Conservation (phyloP, 2,113 vertebrate species). For the Tauraco erythrolophus region DNA sequence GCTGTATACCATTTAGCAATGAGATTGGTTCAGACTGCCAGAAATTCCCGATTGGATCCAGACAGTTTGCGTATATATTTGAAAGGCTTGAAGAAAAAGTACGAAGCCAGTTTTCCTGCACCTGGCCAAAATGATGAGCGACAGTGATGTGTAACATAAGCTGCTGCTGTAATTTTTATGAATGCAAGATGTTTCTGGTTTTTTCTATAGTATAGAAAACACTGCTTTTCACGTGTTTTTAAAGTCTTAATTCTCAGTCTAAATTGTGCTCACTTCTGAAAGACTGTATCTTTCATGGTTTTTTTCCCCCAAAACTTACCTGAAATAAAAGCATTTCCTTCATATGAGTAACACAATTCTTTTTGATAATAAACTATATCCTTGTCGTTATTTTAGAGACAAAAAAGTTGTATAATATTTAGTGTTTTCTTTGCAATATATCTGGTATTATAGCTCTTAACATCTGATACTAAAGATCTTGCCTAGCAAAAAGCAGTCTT, state of each 20-base stretch:
- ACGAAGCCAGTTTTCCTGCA: slow-evolving; percentile 78
- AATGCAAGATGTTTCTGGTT: not conserved
- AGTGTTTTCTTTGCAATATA: not conserved
- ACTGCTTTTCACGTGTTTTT: not conserved
- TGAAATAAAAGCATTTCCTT: not conserved
- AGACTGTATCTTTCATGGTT: not conserved
- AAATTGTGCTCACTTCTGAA: not conserved
- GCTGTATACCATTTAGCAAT: slow-evolving; percentile 86
- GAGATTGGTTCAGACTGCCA: slow-evolving; percentile 88
- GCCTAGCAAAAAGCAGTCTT: not conserved
- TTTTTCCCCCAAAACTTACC: not conserved
- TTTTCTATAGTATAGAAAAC: not conserved
- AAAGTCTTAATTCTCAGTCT: not conserved
- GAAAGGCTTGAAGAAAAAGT: slow-evolving; percentile 87
- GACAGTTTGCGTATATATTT: slow-evolving; percentile 87
- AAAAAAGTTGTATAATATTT: not conserved
- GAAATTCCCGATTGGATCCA: slow-evolving; percentile 90
- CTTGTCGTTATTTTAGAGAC: not conserved
- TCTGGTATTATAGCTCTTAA: not conserved
- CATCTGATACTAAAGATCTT: not conserved
- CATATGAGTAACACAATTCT: not conserved
- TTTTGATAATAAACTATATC: not conserved
- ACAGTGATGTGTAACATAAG: not conserved
- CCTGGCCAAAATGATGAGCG: not conserved
- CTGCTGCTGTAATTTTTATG: not conserved